phyloP scores from a whole-genome alignment of 2,797 vertebrate species.

The Cirrhinus mrigala region DNA sequence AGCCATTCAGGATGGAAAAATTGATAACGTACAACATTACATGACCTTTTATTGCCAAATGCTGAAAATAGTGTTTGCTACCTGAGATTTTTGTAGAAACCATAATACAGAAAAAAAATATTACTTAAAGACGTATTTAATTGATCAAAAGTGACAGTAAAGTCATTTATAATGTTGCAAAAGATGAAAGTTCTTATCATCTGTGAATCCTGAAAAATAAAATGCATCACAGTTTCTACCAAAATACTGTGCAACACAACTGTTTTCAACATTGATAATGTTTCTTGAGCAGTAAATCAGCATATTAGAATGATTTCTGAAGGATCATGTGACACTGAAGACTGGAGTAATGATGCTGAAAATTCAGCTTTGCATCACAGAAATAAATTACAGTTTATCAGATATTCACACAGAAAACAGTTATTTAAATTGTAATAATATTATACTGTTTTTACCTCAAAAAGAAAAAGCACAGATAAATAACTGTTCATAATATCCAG shows the following conservation, averaged over 20 bases:
- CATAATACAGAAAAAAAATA: not conserved
- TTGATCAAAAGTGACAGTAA: not conserved
- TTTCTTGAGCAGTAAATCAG: not conserved
- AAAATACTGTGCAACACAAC: not conserved
- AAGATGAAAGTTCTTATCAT: not conserved
- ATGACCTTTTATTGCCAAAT: not conserved
- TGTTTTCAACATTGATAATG: not conserved
- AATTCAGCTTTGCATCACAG: not conserved
- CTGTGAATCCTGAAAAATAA: no score
- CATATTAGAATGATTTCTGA: not conserved
- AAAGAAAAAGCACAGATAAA: not conserved
- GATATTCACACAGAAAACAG: not conserved
- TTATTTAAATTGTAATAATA: not conserved
- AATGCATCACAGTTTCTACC: not conserved
- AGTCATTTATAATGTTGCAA: not conserved
- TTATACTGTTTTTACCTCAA: not conserved
- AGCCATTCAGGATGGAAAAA: not conserved
- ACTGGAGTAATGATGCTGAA: not conserved
- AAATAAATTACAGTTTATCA: not conserved
- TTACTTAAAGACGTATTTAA: not conserved
- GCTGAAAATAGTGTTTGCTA: not conserved
- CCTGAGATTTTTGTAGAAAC: not conserved
- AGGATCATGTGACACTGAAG: not conserved
- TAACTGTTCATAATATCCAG: constrained; percentile 2
- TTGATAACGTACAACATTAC: not conserved